Evolutionary conservation across 2,888 invertebrate genomes (phyloP), one percentile per base, ranked within the genome.

Genomic region (Eupeodes latifasciatus): DNA sequence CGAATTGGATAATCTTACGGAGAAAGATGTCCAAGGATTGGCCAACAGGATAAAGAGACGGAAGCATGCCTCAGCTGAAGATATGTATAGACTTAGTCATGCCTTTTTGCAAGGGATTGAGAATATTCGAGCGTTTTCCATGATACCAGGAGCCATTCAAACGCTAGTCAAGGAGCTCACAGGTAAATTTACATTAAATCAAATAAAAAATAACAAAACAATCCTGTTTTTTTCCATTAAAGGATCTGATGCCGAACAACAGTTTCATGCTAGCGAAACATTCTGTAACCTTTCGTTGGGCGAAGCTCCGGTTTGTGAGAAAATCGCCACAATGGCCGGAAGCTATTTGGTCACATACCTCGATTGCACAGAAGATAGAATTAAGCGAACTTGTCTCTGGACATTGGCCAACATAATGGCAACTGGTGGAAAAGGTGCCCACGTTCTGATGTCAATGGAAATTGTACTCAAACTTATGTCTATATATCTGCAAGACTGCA

Each of bases 211-310:
- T 27, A 27, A 27, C 27, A 40, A 12, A n/a, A 55, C 11, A 57
- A 2, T 27, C 6, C 5, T 5, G 4, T 53, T 19, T 4, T n/a
- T 4, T 11, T 55, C 0, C 4, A 27, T 14, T 67, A 40, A 7
- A 93, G 93, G 93, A 1, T 79, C 90, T 0, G 89, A 93, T 53
- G 85, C 91, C 0, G 90, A 91, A 27, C 91, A 91, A 0, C 92
- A 92, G 80, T 89, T 92, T 1, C 90, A 91, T 61, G 92, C 94
- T 0, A 90, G 91, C 5, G 93, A 94, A 86, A 92, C 92, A 12
- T 71, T 94, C 4, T 94, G 94, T 74, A 94, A 94, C 87, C 88
- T 93, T 5, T 92, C 93, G 1, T 80, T 94, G 3, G 94, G 94
- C 0, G 91, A 92, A 64, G 86, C 89, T 1, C 90, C 91, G 6